phyloP scores from a whole-genome alignment of 92 coral and sea anemone species.

The Parazoanthus swiftii region DNA sequence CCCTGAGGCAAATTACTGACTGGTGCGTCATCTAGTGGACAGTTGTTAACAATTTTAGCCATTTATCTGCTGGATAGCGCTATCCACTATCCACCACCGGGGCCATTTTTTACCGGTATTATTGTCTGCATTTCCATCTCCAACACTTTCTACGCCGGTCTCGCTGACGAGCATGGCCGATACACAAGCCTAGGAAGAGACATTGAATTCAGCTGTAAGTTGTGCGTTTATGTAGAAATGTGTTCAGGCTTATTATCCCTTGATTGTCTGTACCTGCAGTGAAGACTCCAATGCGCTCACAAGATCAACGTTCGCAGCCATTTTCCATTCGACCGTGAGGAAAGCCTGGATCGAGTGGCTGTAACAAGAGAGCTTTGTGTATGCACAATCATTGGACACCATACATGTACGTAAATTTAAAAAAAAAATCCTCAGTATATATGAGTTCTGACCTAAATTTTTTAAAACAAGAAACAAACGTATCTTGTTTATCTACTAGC shows the following conservation, averaged over 20 bases:
- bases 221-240: neutral
- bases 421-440: no score
- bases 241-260: neutral
- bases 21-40: no score
- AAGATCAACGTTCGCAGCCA: slow-evolving; percentile 69
- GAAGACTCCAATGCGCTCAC: slow-evolving; percentile 69
- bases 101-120: slow-evolving; percentile 46
- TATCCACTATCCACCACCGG: neutral
- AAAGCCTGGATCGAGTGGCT: neutral
- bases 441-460: no score
- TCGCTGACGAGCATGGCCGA: slow-evolving; percentile 65
- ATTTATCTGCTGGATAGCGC: neutral
- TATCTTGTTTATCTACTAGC: no score
- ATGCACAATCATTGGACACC: neutral
- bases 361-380: neutral
- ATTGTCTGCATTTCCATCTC: slow-evolving; percentile 46
- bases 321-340: slow-evolving; percentile 37
- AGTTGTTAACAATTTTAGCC: neutral
- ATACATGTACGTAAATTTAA: no score
- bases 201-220: neutral
- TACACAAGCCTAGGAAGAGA: slow-evolving; percentile 57
- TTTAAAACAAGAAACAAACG: no score
- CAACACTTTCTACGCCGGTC: slow-evolving; percentile 39
- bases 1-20: no score
- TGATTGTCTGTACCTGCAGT: slow-evolving; percentile 52